A percentile compares a stretch with the other conserved stretches of the same genome.
Conservation (phyloP, 2,888 invertebrate genomes). For the Aporophyla lueneburgensis region DNA sequence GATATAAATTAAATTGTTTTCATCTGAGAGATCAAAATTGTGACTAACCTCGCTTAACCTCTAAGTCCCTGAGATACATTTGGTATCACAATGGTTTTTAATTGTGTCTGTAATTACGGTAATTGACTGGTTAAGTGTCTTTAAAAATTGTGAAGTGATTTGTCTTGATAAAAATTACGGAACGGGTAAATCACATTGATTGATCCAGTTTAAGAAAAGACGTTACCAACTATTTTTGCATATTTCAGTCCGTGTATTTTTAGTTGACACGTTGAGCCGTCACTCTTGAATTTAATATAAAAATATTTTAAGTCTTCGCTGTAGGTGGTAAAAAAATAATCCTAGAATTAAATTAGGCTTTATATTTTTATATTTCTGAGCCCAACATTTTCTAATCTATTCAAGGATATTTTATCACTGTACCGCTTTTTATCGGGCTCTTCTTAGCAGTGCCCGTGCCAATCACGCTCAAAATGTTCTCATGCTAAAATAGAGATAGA, state of each 20-base stretch:
- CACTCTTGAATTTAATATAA: background rate
- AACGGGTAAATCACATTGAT: background rate
- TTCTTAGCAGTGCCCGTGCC: conserved; percentile 13
- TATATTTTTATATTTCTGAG: background rate
- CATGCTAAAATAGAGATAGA: background rate
- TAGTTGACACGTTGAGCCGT: background rate
- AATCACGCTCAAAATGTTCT: conserved; percentile 18
- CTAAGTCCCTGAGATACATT: too few relatives aligned
- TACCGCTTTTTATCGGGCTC: conserved; percentile 5
- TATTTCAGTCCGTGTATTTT: background rate
- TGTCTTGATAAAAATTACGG: background rate
- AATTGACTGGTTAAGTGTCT: too few relatives aligned
- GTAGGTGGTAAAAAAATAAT: background rate
- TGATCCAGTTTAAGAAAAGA: too few relatives aligned
- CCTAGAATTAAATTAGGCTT: background rate
- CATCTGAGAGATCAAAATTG: background rate
- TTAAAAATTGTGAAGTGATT: too few relatives aligned
- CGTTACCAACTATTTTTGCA: background rate
- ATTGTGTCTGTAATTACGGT: too few relatives aligned
- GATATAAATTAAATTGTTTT: too few relatives aligned
- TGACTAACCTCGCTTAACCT: background rate
- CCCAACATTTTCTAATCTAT: conserved; percentile 27
- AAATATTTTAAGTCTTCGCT: background rate
- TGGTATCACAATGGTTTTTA: too few relatives aligned
- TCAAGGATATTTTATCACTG: conserved; percentile 3